Base-by-base conservation (phyloP, 2,888 invertebrate species). In the Drosophila atripex region DNA sequence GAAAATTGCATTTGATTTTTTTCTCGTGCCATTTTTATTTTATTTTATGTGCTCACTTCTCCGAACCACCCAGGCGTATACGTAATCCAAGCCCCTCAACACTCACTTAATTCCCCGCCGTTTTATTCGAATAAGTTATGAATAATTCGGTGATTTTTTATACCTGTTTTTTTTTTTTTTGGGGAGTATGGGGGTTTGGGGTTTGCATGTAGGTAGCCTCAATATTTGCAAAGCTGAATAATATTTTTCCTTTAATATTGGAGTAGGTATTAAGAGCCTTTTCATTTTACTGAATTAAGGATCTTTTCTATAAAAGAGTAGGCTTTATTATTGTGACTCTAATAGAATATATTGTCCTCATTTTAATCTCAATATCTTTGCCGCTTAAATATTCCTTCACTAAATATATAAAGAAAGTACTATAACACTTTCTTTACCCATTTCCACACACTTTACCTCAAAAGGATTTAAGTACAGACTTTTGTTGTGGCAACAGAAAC, bases 1-100 rank as follows among this genome's bases (percentile, higher is more conserved):
- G 76, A 71, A 85, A 85, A 85, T 85, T 85, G 88, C 84, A 85
- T 85, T 88, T 83, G 57, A 72, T 52, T 75, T 65, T 61, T 46
- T 52, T 61, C 1, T n/a, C 35, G 7, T 35, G 35, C 35, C 35
- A 35, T 35, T 83, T 58, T 54, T 28, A 32, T n/a, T 83, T 77
- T 35, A 64, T 51, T 75, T 73, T 77, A 76, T 79, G 77, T 78
- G 69, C 61, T 63, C 56, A 65, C 74, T 76, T 70, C 38, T 21
- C 35, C 49, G 3, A 47, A 14, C 53, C 23, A 46, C 3, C 45
- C 12, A 11, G 28, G 38, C 45, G 35, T 21, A 21, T 43, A n/a
- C 35, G 18, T 30, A 39, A 25, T 39, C 46, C 39, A 23, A 54
- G 5, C 32, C 16, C 47, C 30, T 30, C 21, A 51, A 54, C 54